Base-by-base conservation (phyloP, 2,797 vertebrate genomes). In the Halcyon chelicuti region DNA sequence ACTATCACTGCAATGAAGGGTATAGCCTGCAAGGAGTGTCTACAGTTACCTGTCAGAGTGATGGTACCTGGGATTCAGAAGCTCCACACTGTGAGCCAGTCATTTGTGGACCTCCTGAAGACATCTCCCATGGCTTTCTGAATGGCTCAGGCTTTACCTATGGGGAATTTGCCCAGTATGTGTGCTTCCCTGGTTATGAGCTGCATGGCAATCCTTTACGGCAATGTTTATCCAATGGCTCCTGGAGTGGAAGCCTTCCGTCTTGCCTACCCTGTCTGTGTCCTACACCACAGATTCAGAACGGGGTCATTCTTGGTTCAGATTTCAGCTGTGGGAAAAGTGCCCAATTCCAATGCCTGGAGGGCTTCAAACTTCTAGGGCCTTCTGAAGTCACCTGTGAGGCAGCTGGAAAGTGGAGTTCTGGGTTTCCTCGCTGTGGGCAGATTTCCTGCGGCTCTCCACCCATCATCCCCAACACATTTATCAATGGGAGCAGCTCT, bases 101-200 rank as follows among this genome's bases (percentile, higher is more conserved):
- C 66, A 97, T 89, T 65, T 99, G 99, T 66, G 99, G 98, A 55
- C 99, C 99, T 55, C 99, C 99, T 7, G 98, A 99, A 92, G 99
- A 99, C 92, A 99, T 99, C 92, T 98, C 99, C 83, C 99, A 99
- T 35, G 99, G 99, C 67, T 99, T 98, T 95, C 96, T 99, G 63
- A 99, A 99, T 21, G 99, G 99, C 39, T 99, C 99, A 77, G 98
- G 98, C 90, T 99, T 99, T 95, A 98, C 95, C 93, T 99, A 98
- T 12, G 98, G 98, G 14, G 98, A 99, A 12, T 92, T 98, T 25
- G 98, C 98, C 72, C 98, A 99, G 82, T 99, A 99, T 20, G 87
- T 98, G 33, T 99, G 99, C 94, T 99, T 99, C 61, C 97, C 98
- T 28, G 99, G 99, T 51, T 99, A 99, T 62, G 98, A 99, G 92